phyloP scores from a whole-genome alignment of 2,888 invertebrate genomes.

The Chrysotoxum bicinctum region DNA sequence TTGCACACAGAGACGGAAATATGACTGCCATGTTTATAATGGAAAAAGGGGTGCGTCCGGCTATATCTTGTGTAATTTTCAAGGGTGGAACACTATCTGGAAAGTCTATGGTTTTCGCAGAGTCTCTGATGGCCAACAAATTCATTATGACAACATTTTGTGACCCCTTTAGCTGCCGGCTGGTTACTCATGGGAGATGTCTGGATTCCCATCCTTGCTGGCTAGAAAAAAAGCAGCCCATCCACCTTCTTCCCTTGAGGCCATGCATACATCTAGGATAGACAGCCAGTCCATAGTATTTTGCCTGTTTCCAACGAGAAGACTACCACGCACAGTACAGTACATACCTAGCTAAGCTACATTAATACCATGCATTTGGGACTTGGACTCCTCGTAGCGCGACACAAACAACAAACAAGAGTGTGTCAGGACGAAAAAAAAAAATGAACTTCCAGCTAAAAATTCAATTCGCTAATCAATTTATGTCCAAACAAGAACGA shows the following conservation, averaged over 20 bases:
- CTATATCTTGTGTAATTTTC: slow-evolving; percentile 59
- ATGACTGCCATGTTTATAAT: slow-evolving; percentile 63
- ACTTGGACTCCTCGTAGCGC: slow-evolving; percentile 1
- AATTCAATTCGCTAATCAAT: slow-evolving; percentile 72
- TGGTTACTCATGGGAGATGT: slow-evolving; percentile 54
- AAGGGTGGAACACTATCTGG: slow-evolving; percentile 21
- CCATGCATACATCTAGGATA: neutral
- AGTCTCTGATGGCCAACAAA: slow-evolving; percentile 26
- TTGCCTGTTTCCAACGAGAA: slow-evolving; percentile 14
- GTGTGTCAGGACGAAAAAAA: slow-evolving; percentile 8
- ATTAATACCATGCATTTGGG: slow-evolving; percentile 18
- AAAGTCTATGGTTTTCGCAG: neutral
- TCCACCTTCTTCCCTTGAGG: slow-evolving; percentile 29
- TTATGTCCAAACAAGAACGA: slow-evolving; percentile 62
- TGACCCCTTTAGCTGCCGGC: slow-evolving; percentile 33
- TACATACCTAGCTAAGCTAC: neutral
- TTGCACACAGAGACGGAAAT: slow-evolving; percentile 63
- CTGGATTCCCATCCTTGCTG: slow-evolving; percentile 50
- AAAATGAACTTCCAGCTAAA: slow-evolving; percentile 48
- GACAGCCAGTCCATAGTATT: slow-evolving; percentile 26
- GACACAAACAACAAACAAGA: slow-evolving; percentile 49
- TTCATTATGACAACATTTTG: slow-evolving; percentile 46
- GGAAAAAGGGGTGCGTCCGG: slow-evolving; percentile 50
- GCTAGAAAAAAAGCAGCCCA: neutral
- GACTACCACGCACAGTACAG: neutral